Evolutionary conservation across 2,888 invertebrate species (phyloP), one percentile per base, ranked within the genome.

Genomic region (Bruchidius siliquastri): DNA sequence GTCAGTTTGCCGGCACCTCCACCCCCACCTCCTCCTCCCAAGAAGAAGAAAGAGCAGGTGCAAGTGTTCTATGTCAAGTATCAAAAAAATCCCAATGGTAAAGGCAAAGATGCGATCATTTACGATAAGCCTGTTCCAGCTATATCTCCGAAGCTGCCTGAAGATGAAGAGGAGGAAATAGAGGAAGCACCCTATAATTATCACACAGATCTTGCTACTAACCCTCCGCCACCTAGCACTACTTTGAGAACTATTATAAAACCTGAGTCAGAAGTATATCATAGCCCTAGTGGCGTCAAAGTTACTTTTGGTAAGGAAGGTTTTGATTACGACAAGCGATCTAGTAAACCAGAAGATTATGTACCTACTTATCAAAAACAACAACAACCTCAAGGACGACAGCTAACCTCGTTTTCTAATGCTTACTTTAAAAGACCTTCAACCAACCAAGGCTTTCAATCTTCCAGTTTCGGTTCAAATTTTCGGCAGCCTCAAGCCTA

Each of bases 51-150:
- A 83, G 95, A 96, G 83, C 94, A 95, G 30, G 94, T 96, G 67
- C 96, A 96, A 82, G 96, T 96, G 0, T 96, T 95, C 84, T 96
- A 96, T 83, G 96, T 96, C 0, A 96, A 96, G 86, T 96, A 96
- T 83, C 94, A 95, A 83, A 95, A 96, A 84, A 94, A 95, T 82
- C 93, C 91, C 0, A 88, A 91, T 79, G 90, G 93, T 20, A 89
- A 91, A 78, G 90, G 91, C 0, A 91, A 92, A 79, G 90, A 92
- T 71, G 92, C 93, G 78, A 90, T 95, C 18, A 90, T 95, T 72
- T 92, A 95, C 83, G 95, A 95, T 75, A 90, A 92, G 77, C 95
- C 95, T 0, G 89, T 95, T 22, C 93, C 95, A 10, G 95, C 95
- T 8, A 87, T 95, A 22, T 91, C 93, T 66, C 93, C 94, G 0